These are phyloP conservation scores for Cephus nigrinus DNA, from an alignment of 2,888 invertebrate species.

Conservation along the genomic window DNA sequence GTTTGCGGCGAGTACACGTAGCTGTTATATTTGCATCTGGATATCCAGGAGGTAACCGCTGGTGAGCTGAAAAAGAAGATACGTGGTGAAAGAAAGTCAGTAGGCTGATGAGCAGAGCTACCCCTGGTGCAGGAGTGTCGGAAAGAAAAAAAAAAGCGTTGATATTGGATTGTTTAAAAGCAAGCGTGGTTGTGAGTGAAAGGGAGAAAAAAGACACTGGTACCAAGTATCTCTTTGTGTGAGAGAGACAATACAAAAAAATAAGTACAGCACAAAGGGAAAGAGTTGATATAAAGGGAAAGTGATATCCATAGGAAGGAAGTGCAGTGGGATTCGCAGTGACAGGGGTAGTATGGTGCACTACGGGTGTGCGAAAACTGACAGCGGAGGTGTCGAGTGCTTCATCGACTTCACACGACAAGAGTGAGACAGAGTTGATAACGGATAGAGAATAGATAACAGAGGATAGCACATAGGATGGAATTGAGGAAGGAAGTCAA, in stretches of 20 bases:
- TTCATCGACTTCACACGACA: conserved; percentile 72
- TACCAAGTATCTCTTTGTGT: neutral
- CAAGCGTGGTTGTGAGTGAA: neutral
- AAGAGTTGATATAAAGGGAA: neutral
- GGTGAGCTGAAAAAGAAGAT: neutral
- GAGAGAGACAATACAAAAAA: neutral
- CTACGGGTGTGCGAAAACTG: conserved; percentile 75
- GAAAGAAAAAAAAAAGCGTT: neutral
- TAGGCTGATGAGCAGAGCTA: neutral
- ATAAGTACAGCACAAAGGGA: neutral
- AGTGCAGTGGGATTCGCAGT: conserved; percentile 11
- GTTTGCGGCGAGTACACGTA: conserved; percentile 18
- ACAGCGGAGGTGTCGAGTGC: conserved; percentile 77
- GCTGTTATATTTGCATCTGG: neutral
- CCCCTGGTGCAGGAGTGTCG: neutral
- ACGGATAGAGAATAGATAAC: neutral
- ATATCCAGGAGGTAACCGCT: neutral
- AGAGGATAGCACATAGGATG: neutral
- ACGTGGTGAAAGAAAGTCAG: neutral
- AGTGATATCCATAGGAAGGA: neutral
- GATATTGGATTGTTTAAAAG: neutral
- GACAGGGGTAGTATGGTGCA: conserved; percentile 66
- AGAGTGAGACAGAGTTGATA: conserved; percentile 7
- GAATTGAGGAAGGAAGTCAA: neutral
- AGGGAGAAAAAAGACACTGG: neutral